Evolutionary conservation across 2,888 invertebrate genomes (phyloP).

Genomic region (Thelaira solivaga): DNA sequence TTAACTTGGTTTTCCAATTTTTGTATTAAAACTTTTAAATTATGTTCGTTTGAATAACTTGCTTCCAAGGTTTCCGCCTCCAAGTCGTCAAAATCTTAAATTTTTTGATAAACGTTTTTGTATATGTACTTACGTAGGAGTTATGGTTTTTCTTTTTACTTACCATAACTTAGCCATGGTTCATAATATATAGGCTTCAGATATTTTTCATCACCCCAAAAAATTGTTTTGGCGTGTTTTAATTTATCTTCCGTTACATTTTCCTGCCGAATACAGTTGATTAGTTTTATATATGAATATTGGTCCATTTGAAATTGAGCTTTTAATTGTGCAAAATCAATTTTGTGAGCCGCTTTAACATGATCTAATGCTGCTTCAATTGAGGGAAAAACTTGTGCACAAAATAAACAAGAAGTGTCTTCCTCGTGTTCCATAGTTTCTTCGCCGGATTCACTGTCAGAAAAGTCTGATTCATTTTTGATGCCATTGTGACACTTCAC

Average conservation of each 20-base stretch:
- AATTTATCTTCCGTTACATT: constrained; percentile 80
- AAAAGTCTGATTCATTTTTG: constrained; percentile 59
- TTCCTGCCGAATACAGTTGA: constrained; percentile 86
- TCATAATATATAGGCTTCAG: constrained; percentile 87
- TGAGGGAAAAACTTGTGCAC: constrained; percentile 80
- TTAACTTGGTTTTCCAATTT: constrained; percentile 78
- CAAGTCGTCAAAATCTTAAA: constrained; percentile 64
- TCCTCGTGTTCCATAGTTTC: constrained; percentile 77
- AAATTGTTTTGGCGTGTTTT: constrained; percentile 78
- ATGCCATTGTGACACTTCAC: neutral
- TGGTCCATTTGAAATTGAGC: constrained; percentile 86
- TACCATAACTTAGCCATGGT: constrained; percentile 90
- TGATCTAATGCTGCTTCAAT: constrained; percentile 83
- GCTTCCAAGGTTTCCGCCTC: constrained; percentile 8
- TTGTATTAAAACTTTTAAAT: constrained; percentile 26
- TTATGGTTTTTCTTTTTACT: neutral
- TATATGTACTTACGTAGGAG: no score
- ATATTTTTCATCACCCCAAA: constrained; percentile 88
- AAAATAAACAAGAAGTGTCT: constrained; percentile 83
- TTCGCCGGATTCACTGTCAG: constrained; percentile 69
- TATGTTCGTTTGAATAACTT: neutral
- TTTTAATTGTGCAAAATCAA: constrained; percentile 83
- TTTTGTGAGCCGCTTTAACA: constrained; percentile 81
- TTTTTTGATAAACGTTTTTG: neutral
- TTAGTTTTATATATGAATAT: constrained; percentile 87